Percentiles rank a stretch among this genome's conserved stretches.
These are phyloP conservation scores for Gonatopus flavifemur DNA, from an alignment of 1,140 invertebrate genomes.

Conservation along the genomic window DNA sequence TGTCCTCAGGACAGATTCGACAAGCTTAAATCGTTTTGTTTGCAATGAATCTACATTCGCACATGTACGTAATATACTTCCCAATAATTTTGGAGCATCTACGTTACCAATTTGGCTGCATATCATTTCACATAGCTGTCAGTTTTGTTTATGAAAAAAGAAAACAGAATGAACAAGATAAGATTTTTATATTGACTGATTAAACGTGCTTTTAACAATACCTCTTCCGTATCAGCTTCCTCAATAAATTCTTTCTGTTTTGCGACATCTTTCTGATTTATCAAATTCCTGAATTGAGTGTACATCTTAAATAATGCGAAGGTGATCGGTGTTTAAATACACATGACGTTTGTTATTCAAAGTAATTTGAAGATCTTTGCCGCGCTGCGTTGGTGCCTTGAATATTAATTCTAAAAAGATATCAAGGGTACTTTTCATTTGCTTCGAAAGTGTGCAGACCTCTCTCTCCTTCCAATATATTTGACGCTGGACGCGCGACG, in stretches of 20 bases:
- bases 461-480: too few relatives aligned
- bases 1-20: conserved; percentile 28
- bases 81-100: conserved; percentile 31
- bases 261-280: neutral
- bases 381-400: too few relatives aligned
- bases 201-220: conserved; percentile 1
- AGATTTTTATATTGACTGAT: neutral
- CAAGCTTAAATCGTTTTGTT: conserved; percentile 39
- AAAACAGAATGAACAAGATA: neutral
- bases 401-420: too few relatives aligned
- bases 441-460: too few relatives aligned
- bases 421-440: too few relatives aligned
- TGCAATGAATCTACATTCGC: conserved; percentile 22
- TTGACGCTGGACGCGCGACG: too few relatives aligned
- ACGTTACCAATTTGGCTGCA: conserved; percentile 22
- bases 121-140: conserved; percentile 39
- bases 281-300: conserved; percentile 4
- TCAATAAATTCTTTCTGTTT: conserved; percentile 21
- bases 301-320: too few relatives aligned
- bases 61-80: conserved; percentile 33
- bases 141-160: too few relatives aligned
- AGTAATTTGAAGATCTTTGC: too few relatives aligned
- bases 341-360: too few relatives aligned
- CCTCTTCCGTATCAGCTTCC: conserved; percentile 20
- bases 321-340: too few relatives aligned